These are phyloP conservation scores for Alaudala cheleensis DNA, from an alignment of 2,113 vertebrate species.

Conservation along the genomic window DNA sequence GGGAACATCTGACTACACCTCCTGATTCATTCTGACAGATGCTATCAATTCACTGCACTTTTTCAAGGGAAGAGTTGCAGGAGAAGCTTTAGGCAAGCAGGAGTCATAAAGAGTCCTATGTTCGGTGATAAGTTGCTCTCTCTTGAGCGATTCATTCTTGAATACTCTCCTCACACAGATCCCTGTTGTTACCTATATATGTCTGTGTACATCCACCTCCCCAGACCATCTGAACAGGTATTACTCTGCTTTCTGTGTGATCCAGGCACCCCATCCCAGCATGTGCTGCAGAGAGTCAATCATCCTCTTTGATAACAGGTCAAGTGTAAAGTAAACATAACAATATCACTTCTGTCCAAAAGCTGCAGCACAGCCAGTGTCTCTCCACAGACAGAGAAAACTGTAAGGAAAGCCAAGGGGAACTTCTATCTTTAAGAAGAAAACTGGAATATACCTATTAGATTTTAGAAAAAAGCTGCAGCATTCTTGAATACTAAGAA, in stretches of 20 bases:
- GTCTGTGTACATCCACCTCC: neutral
- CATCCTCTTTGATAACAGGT: neutral
- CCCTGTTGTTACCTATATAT: neutral
- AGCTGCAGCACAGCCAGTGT: neutral
- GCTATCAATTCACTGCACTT: neutral
- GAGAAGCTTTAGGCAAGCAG: neutral
- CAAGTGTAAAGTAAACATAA: neutral
- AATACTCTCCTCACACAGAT: neutral
- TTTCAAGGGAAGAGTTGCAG: neutral
- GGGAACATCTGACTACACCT: neutral
- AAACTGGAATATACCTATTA: neutral
- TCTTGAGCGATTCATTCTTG: neutral
- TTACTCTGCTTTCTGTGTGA: neutral
- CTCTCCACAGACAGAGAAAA: neutral
- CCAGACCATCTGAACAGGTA: neutral
- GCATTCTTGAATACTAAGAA: neutral
- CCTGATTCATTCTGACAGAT: conserved; percentile 17
- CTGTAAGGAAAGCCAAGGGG: neutral
- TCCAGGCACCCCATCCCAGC: neutral
- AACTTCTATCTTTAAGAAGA: neutral
- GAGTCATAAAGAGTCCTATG: neutral
- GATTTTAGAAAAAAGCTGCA: neutral
- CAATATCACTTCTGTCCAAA: neutral
- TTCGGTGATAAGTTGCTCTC: neutral
- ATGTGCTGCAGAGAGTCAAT: neutral